Conservation (phyloP, 2,113 vertebrate species). For the Corapipo altera region DNA sequence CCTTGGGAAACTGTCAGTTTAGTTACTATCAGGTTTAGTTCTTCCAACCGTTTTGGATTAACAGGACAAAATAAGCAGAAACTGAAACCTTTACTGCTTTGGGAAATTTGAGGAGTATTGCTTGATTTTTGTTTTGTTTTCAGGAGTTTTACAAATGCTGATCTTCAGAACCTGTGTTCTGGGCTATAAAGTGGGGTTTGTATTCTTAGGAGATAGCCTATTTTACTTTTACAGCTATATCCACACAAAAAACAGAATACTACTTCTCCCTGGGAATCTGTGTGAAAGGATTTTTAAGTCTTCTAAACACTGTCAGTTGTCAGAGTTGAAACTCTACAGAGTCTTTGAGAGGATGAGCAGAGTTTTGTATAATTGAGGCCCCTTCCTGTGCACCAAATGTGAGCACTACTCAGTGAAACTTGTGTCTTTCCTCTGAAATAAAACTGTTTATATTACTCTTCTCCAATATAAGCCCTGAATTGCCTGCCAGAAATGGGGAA, state of each 20-base stretch:
- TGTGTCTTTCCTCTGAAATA: not conserved
- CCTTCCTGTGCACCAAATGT: not conserved
- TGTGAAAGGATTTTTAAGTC: not conserved
- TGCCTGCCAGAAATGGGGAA: not conserved
- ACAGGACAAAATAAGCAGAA: not conserved
- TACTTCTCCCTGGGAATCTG: not conserved
- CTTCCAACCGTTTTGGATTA: not conserved
- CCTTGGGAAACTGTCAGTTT: not conserved
- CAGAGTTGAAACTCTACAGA: not conserved
- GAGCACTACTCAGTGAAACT: not conserved
- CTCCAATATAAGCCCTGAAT: not conserved
- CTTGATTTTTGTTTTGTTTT: not conserved
- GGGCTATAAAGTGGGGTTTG: not conserved
- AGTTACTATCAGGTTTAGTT: not conserved
- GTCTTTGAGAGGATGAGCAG: not conserved
- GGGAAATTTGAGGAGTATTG: not conserved
- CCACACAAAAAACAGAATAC: not conserved
- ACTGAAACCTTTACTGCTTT: not conserved
- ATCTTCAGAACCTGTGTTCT: not conserved
- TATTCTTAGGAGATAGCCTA: not conserved
- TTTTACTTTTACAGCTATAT: not conserved
- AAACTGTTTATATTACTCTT: accelerated
- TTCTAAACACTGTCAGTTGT: not conserved
- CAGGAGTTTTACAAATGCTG: not conserved
- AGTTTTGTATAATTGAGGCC: not conserved